A percentile compares a stretch with the other conserved stretches of the same genome.
Evolutionary conservation across 2,888 invertebrate genomes (phyloP).

Genomic region (Endotricha flammealis): DNA sequence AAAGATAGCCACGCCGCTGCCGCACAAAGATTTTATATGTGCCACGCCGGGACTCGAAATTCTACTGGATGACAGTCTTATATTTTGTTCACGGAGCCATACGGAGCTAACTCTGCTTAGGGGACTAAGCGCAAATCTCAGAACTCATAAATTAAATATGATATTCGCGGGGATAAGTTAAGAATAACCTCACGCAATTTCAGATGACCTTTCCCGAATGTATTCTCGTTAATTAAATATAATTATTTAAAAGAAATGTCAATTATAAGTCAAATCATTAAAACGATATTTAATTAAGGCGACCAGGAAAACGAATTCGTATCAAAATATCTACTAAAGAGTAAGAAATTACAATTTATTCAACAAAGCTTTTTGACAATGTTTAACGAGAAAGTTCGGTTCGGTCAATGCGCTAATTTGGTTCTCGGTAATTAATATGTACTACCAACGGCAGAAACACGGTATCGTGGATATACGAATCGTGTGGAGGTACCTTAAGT

Average conservation of each 20-base stretch:
- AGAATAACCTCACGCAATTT: no score
- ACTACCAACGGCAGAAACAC: slow-evolving; percentile 21
- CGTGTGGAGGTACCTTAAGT: no score
- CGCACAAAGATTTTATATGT: no score
- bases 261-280: slow-evolving; percentile 12
- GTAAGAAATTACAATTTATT: slow-evolving; percentile 34
- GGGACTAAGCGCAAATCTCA: no score
- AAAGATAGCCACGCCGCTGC: no score
- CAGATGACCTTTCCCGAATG: no score
- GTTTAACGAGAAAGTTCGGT: slow-evolving; percentile 44
- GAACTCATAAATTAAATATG: no score
- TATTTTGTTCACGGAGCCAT: no score
- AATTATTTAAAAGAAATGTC: slow-evolving; percentile 4
- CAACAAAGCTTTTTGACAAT: slow-evolving; percentile 45
- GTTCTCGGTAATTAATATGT: slow-evolving; percentile 65
- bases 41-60: no score
- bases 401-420: slow-evolving; percentile 65
- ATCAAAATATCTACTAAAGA: slow-evolving; percentile 17
- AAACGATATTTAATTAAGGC: slow-evolving; percentile 20
- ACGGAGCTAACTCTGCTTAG: no score
- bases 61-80: no score
- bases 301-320: slow-evolving; percentile 16
- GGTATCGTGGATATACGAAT: background rate
- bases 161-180: no score
- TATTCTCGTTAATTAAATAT: slow-evolving; percentile 1